Conservation (phyloP, 2,113 vertebrate species). For the Gobiocypris rarus region DNA sequence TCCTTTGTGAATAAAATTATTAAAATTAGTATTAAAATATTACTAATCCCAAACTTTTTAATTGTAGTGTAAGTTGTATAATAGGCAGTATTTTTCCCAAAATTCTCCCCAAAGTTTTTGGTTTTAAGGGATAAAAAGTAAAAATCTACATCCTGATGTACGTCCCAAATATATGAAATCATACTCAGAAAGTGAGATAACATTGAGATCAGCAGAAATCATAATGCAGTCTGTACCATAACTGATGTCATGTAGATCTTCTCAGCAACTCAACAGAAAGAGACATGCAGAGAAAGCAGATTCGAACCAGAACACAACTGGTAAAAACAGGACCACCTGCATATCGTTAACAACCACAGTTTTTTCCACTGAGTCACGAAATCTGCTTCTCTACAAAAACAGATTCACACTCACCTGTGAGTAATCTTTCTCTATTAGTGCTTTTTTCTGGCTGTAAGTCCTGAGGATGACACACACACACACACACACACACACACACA, state of each 20-base stretch:
- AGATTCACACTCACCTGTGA: constrained; percentile 69
- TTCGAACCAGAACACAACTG: neutral
- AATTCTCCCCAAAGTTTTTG: too few species aligned
- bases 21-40: too few species aligned
- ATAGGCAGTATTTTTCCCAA: too few species aligned
- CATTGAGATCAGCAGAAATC: neutral
- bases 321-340: neutral
- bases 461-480: constrained; percentile 57
- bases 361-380: constrained; percentile 20
- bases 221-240: neutral
- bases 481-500: constrained; percentile 34
- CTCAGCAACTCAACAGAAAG: neutral
- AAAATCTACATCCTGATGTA: too few species aligned
- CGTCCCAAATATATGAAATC: too few species aligned
- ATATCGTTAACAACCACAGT: neutral
- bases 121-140: too few species aligned
- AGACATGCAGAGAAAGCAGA: neutral
- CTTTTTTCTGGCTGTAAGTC: constrained; percentile 76
- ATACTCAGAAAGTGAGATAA: neutral
- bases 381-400: neutral
- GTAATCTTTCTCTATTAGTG: constrained; percentile 76
- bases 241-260: neutral
- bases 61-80: too few species aligned
- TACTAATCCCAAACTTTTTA: too few species aligned
- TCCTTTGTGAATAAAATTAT: too few species aligned